phyloP scores from a whole-genome alignment of 2,888 invertebrate genomes.

The Caenorhabditis becei region DNA sequence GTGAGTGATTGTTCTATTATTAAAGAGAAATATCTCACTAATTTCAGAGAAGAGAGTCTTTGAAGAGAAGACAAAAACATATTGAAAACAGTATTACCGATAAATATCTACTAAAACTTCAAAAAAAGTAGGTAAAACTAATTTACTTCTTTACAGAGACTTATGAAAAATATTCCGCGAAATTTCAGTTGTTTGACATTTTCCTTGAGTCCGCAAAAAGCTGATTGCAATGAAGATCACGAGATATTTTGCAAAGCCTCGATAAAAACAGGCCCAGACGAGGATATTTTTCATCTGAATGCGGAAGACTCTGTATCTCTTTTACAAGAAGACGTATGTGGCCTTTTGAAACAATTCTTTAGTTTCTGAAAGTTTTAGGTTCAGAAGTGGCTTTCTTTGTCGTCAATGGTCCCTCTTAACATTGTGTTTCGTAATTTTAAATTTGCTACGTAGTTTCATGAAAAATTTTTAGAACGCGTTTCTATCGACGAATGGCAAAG shows the following conservation, averaged over 20 bases:
- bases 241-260: background rate
- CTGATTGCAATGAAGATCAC: background rate
- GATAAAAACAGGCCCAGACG: background rate
- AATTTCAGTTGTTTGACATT: background rate
- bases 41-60: background rate
- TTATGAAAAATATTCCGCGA: background rate
- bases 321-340: no score
- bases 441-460: background rate
- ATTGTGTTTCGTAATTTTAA: background rate
- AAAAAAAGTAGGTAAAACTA: background rate
- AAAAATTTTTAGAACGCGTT: background rate
- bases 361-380: no score
- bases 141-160: no score
- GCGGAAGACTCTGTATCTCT: no score
- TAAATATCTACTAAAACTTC: background rate
- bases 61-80: background rate
- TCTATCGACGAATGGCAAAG: background rate
- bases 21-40: background rate
- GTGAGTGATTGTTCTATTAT: background rate
- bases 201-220: background rate
- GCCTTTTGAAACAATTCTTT: no score
- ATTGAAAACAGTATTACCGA: background rate
- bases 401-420: background rate
- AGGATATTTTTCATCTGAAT: background rate
- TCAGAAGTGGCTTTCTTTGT: no score